Conservation (phyloP, 2,113 vertebrate genomes). For the Eolophus roseicapilla region DNA sequence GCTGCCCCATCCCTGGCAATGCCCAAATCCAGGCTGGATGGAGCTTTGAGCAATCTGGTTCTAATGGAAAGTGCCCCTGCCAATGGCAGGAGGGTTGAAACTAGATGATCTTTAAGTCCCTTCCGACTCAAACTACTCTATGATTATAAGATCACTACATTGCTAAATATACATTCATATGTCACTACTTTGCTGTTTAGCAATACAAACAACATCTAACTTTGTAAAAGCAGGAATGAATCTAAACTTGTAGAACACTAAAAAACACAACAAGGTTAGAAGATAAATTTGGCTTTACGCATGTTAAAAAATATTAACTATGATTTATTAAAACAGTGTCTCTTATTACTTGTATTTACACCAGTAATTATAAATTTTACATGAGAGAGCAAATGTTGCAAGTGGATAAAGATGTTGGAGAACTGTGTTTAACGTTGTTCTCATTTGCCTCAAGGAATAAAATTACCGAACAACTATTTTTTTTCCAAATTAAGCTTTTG, state of each 20-base stretch:
- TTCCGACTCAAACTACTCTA: background rate
- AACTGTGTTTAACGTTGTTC: background rate
- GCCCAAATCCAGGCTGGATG: background rate
- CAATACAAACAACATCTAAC: background rate
- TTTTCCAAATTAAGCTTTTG: background rate
- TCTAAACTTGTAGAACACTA: background rate
- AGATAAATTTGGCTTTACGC: background rate
- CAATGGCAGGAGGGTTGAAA: background rate
- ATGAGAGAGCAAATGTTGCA: background rate
- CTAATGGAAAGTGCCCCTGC: background rate
- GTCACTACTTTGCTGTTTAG: background rate
- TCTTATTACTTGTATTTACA: background rate
- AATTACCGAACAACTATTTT: background rate
- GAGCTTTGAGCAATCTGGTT: background rate
- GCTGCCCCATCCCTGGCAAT: background rate
- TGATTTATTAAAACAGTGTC: background rate
- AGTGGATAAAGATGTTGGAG: background rate
- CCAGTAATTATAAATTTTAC: background rate
- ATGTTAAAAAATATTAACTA: background rate
- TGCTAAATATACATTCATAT: background rate
- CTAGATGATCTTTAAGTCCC: background rate
- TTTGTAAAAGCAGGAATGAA: background rate
- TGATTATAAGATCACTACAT: background rate
- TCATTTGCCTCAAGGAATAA: background rate
- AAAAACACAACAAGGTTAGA: background rate